Evolutionary conservation across 2,888 invertebrate genomes (phyloP).

Genomic region (Cacoxenus indagator): DNA sequence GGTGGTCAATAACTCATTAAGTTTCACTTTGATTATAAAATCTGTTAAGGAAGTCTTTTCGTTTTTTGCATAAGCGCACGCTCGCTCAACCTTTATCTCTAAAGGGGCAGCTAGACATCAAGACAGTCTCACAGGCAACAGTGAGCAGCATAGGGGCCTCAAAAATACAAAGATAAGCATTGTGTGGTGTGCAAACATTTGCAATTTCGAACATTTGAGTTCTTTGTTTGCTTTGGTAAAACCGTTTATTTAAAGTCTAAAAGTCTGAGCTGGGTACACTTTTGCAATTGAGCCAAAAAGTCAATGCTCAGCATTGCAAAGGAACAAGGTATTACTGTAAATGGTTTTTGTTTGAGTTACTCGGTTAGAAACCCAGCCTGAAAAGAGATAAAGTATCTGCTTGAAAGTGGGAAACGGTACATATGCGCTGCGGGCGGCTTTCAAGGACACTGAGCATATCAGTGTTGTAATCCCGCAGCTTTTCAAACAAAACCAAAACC

Average conservation of each 20-base stretch:
- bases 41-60: conserved; percentile 51
- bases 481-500: neutral
- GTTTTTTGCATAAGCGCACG: conserved; percentile 52
- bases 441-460: neutral
- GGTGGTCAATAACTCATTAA: conserved; percentile 65
- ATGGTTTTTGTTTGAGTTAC: too few species aligned
- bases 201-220: conserved; percentile 51
- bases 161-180: neutral
- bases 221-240: conserved; percentile 50
- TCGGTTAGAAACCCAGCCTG: neutral
- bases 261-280: conserved; percentile 35
- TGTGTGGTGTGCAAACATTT: conserved; percentile 52
- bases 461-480: neutral
- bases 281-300: neutral
- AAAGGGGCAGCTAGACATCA: neutral
- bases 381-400: neutral
- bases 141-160: neutral
- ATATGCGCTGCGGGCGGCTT: neutral
- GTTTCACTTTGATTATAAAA: conserved; percentile 65
- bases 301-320: too few species aligned
- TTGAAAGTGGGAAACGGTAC: neutral
- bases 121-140: neutral
- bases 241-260: conserved; percentile 46
- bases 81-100: neutral
- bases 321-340: too few species aligned